Conservation (phyloP, 2,888 invertebrate genomes). For the Seira ritae region DNA sequence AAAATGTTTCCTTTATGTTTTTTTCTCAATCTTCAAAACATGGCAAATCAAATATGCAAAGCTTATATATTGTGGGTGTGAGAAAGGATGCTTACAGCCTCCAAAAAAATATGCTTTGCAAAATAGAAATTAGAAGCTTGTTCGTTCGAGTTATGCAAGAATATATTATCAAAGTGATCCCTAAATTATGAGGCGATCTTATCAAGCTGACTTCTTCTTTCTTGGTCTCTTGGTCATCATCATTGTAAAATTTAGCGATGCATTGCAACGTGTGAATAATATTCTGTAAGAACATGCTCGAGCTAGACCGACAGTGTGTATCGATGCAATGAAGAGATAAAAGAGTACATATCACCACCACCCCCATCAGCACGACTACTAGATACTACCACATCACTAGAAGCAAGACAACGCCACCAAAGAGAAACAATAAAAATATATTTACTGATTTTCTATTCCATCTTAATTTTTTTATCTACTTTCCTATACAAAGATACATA, state of each 20-base stretch:
- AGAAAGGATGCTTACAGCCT: too few relatives aligned
- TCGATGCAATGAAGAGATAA: too few relatives aligned
- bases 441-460: constrained; percentile 1
- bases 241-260: not conserved
- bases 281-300: too few relatives aligned
- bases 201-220: not conserved
- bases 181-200: not conserved
- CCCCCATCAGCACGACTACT: too few relatives aligned
- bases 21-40: too few relatives aligned
- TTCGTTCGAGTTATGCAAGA: too few relatives aligned
- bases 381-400: not conserved
- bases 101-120: too few relatives aligned
- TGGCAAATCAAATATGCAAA: too few relatives aligned
- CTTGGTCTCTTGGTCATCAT: too few relatives aligned
- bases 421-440: not conserved
- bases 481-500: constrained; percentile 11
- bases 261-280: not conserved
- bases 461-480: not conserved
- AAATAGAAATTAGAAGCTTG: too few relatives aligned
- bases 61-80: too few relatives aligned
- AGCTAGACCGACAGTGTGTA: too few relatives aligned
- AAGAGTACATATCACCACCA: not conserved
- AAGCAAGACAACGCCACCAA: not conserved
- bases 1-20: not conserved
- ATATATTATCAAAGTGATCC: not conserved